Conservation (phyloP, 2,888 invertebrate genomes). For the Notodonta ziczac region DNA sequence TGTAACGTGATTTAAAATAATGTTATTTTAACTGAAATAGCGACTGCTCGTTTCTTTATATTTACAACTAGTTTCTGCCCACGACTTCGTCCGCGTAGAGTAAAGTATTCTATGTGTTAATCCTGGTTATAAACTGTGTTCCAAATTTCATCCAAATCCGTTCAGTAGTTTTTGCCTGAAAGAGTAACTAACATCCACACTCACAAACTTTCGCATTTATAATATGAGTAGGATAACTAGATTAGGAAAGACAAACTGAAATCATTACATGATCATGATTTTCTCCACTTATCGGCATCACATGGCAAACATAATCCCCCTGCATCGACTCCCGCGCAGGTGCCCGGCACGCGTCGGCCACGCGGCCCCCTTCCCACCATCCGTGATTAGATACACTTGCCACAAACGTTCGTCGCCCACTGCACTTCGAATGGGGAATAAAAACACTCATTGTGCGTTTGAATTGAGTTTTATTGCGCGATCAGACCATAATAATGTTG, state of each 20-base stretch:
- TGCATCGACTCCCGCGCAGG: constrained; percentile 49
- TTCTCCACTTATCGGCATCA: constrained; percentile 3
- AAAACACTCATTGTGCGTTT: constrained; percentile 58
- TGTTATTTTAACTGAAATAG: no score
- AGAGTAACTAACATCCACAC: no score
- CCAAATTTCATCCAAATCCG: no score
- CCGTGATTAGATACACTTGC: constrained; percentile 75
- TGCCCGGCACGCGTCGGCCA: constrained; percentile 58
- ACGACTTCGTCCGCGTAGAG: no score
- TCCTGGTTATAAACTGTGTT: no score
- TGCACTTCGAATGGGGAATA: constrained; percentile 59
- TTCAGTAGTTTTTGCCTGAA: no score
- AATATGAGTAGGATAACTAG: no score
- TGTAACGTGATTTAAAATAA: no score
- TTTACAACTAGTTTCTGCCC: no score
- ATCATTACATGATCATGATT: neutral
- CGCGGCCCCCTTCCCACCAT: constrained; percentile 44
- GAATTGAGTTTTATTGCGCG: constrained; percentile 55
- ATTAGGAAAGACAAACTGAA: neutral
- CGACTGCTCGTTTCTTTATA: no score
- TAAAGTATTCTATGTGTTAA: no score
- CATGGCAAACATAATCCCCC: neutral
- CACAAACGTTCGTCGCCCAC: constrained; percentile 64
- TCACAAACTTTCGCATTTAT: no score
- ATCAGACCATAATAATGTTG: constrained; percentile 61